A percentile compares a stretch with the other conserved stretches of the same genome.
These are phyloP conservation scores for Cantharis nigra DNA, from an alignment of 2,888 invertebrate genomes.

Conservation along the genomic window DNA sequence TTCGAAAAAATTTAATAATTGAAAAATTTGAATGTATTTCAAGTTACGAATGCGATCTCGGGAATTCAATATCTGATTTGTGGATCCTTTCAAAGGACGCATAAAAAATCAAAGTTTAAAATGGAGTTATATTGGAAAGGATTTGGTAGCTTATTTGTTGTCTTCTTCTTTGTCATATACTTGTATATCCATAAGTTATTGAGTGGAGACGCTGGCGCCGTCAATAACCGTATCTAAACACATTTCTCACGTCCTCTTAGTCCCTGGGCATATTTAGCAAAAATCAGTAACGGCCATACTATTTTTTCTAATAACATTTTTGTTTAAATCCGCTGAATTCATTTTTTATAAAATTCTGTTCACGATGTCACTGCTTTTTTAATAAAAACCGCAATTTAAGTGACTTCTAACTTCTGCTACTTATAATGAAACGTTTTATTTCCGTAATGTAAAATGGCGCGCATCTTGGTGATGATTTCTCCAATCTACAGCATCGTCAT, in stretches of 20 bases:
- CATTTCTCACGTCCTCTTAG: constrained; percentile 23
- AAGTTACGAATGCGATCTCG: not conserved
- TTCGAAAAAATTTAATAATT: not conserved
- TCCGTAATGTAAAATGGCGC: not conserved
- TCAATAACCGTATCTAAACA: constrained; percentile 36
- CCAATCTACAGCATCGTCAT: not conserved
- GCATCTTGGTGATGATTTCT: not conserved
- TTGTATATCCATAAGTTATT: constrained; percentile 25
- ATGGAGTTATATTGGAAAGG: constrained; percentile 16
- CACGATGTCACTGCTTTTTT: not conserved
- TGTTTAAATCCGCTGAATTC: not conserved
- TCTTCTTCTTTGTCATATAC: constrained; percentile 16
- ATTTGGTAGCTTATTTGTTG: constrained; percentile 27
- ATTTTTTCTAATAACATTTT: not conserved
- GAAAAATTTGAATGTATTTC: not conserved
- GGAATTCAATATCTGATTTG: not conserved
- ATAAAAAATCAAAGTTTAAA: constrained; percentile 21
- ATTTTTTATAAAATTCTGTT: not conserved
- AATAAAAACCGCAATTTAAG: not conserved
- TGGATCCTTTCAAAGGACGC: not conserved
- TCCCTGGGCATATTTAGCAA: not conserved
- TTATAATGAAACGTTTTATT: not conserved
- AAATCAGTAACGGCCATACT: not conserved
- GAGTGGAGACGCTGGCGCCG: constrained; percentile 35
- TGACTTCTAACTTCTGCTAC: not conserved